These are phyloP conservation scores for Phrynosoma platyrhinos DNA, from an alignment of 2,113 vertebrate genomes.

Conservation along the genomic window DNA sequence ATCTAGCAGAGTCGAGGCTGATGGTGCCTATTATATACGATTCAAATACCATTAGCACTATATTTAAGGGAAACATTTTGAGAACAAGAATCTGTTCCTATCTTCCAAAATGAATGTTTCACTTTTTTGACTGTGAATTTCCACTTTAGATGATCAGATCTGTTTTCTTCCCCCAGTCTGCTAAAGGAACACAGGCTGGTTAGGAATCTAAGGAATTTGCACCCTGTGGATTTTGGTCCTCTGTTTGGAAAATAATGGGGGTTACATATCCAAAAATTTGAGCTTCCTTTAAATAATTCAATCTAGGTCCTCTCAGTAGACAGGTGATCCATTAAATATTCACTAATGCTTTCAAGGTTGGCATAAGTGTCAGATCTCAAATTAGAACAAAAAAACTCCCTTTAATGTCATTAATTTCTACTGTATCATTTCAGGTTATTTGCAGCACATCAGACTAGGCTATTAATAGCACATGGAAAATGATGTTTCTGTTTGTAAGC, in stretches of 20 bases:
- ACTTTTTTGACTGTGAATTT: background rate
- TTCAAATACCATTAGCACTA: background rate
- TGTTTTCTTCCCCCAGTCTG: background rate
- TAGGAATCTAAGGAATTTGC: constrained; percentile 27
- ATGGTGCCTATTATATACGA: background rate
- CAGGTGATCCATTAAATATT: constrained; percentile 66
- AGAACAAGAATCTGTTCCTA: background rate
- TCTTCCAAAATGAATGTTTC: background rate
- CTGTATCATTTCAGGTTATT: constrained; percentile 52
- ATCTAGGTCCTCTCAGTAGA: constrained; percentile 43
- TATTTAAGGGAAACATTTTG: background rate
- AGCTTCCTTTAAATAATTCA: constrained; percentile 64
- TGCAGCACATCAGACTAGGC: constrained; percentile 38
- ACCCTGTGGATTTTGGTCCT: constrained; percentile 1
- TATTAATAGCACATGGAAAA: constrained; percentile 42
- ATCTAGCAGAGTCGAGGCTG: too few species aligned
- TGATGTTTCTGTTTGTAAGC: constrained; percentile 28
- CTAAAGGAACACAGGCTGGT: background rate
- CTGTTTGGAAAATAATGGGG: background rate
- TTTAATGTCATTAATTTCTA: constrained; percentile 62
- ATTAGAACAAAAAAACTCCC: constrained; percentile 52
- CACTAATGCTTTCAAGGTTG: constrained; percentile 58
- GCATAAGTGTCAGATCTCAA: constrained; percentile 60
- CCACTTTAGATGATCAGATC: background rate
- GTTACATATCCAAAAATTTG: constrained; percentile 50